These are phyloP conservation scores for Melanogrammus aeglefinus DNA, from an alignment of 2,797 vertebrate genomes.

Conservation along the genomic window DNA sequence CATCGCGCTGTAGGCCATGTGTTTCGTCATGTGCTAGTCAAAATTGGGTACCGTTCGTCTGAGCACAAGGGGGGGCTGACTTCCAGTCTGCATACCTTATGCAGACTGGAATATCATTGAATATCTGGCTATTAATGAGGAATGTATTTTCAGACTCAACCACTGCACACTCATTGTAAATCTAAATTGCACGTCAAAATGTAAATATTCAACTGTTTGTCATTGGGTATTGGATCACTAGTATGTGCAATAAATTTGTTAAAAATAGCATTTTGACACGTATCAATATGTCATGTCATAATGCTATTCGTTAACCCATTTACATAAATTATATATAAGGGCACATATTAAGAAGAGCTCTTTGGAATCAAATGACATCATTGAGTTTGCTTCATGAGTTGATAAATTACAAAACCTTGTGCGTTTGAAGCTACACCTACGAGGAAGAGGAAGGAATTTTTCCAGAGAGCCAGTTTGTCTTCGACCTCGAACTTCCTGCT, in stretches of 20 bases:
- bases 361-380: background rate
- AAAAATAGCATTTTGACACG: no score
- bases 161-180: background rate
- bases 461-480: conserved; percentile 73
- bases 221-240: background rate
- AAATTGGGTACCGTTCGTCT: background rate
- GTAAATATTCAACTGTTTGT: no score
- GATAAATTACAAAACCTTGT: background rate
- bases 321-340: background rate
- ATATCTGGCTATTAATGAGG: no score
- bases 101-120: no score
- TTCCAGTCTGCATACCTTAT: background rate
- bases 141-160: no score
- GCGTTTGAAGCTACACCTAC: conserved; percentile 75
- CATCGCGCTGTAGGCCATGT: background rate
- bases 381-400: background rate
- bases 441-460: conserved; percentile 71
- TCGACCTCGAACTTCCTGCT: conserved; percentile 72
- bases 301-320: no score
- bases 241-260: no score
- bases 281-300: no score
- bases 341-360: background rate
- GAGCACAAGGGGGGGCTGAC: background rate
- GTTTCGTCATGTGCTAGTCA: background rate
- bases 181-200: background rate